Evolutionary conservation across 1,140 invertebrate genomes (phyloP), one percentile per base, ranked within the genome.

Genomic region (Trichonephila inaurata): DNA sequence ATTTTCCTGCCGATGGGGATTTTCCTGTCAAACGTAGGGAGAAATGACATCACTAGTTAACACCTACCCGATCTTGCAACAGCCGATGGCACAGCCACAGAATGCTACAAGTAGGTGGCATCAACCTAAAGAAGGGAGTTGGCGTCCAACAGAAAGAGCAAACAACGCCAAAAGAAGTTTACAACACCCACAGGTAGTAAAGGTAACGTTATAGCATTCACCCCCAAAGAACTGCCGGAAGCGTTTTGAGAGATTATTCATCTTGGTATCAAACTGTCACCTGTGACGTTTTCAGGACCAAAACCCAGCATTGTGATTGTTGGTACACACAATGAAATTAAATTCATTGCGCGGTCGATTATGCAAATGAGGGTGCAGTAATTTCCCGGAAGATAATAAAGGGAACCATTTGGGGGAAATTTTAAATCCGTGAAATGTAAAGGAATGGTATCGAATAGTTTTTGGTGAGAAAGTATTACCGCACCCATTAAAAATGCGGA

Each of bases 401-500:
- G 24, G n/a, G 14, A 60, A 60, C 24, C 58, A 21, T 60, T 85
- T 12, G 5, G 6, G 24, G 21, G n/a, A n/a, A 14, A 28, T 77
- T 40, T 24, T 77, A 28, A 33, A 24, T 60, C 19, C n/a, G 19
- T 5, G 28, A n/a, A 18, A 28, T 24, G 28, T 24, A 58, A 60
- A 21, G 24, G 24, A 58, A 85, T 60, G 8, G 82, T 85, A 60
- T 85, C 44, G n/a, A 60, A 85, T 85, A 77, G 5, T 33, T 85
- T 58, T 85, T 8, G 14, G 58, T 21, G 16, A 21, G 82, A 51
- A 87, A 61, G 60, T 87, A 21, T 87, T 14, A 64, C 85, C 58
- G n/a, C 85, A 14, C 85, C 85, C 85, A 87, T 61, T 87, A 62
- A 62, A 87, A 62, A 87, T 87, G 85, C 85, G 85, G 85, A 87